A percentile compares a stretch with the other conserved stretches of the same genome.
phyloP scores from a whole-genome alignment of 2,888 invertebrate genomes.

The Lagria hirta region DNA sequence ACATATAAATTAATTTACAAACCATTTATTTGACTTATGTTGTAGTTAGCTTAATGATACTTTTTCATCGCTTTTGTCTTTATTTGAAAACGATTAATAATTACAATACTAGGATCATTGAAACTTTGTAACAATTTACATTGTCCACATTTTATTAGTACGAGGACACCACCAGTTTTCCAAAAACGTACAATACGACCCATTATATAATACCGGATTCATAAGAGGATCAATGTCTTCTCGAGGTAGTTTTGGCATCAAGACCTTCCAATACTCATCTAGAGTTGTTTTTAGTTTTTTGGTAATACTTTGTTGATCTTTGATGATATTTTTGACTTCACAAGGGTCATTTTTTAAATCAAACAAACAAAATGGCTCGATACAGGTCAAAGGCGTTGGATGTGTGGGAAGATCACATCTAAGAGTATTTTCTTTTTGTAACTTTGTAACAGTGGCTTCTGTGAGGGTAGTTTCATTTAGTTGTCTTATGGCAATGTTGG shows the following conservation, averaged over 20 bases:
- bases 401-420: no score
- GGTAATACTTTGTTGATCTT: slow-evolving; percentile 30
- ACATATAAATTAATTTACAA: no score
- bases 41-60: no score
- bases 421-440: slow-evolving; percentile 21
- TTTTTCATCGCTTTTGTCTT: no score
- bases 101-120: no score
- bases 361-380: slow-evolving; percentile 43
- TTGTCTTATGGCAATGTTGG: slow-evolving; percentile 38
- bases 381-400: slow-evolving; percentile 24
- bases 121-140: no score
- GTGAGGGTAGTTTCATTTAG: slow-evolving; percentile 21
- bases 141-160: no score
- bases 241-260: slow-evolving; percentile 38
- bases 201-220: slow-evolving; percentile 40
- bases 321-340: slow-evolving; percentile 43
- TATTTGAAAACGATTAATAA: no score
- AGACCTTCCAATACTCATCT: slow-evolving; percentile 28
- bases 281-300: slow-evolving; percentile 31
- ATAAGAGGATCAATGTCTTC: slow-evolving; percentile 35
- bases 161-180: slow-evolving; percentile 27
- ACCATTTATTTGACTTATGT: no score
- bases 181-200: slow-evolving; percentile 44
- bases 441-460: slow-evolving; percentile 20
- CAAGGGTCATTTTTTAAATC: slow-evolving; percentile 47